Base-by-base conservation (phyloP, 2,888 invertebrate species). In the Lypha dubia region DNA sequence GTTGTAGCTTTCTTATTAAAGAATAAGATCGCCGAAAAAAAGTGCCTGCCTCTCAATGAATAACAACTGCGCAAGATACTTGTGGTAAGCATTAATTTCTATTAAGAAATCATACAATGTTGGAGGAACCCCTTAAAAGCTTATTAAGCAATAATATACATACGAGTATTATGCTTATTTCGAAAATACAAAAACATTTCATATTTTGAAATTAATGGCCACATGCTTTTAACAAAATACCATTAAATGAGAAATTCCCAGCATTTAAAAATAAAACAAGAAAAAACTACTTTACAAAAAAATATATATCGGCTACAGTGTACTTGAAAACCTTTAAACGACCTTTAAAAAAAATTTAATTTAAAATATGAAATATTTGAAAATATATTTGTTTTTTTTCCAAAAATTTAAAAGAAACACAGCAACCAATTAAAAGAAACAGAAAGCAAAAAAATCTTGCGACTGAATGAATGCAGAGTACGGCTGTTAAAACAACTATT, bases 141-240 rank as follows among this genome's bases (percentile, higher is more conserved):
- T 67, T 65, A 65, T 76, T 74, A 60, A 20, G 53, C 24, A 67
- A 74, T 67, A 17, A 67, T 13, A 58, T 38, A 46, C 9, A 58
- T 35, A n/a, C n/a, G n/a, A n/a, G n/a, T n/a, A 22, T 56, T 60
- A 41, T 70, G 44, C 20, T 17, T 13, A 44, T 58, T 67, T 49
- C 9, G 7, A 65, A 73, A 60, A 65, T 67, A 62, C 11, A 56
- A 62, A 70, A 41, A 20, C n/a, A 49, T 49, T 35, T 62, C 24
- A 71, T 51, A 56, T 71, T 71, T 65, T 3, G 13, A 56, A 76
- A 44, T 46, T 65, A 53, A 65, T 76, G 65, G 56, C 22, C 56
- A 46, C 6, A 76, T 65, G 65, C 75, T 80, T 80, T 68, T 80
- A 63, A 56, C 15, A 60, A 80, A 79, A 60, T n/a, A n/a, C n/a